Evolutionary conservation across 2,888 invertebrate species (phyloP), one percentile per base, ranked within the genome.

Genomic region (Drosophila merina): DNA sequence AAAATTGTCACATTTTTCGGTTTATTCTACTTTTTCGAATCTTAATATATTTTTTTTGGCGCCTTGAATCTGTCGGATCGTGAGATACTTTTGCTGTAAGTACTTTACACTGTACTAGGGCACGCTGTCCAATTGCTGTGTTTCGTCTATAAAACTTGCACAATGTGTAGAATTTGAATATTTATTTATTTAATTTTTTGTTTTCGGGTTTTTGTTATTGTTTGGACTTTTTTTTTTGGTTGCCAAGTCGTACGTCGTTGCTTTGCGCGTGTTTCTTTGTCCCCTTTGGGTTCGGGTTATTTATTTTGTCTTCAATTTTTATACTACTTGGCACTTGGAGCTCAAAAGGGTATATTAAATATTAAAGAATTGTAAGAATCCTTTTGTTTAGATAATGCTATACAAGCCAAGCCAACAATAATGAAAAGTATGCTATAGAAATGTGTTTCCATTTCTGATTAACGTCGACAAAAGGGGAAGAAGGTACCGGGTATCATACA

Each of bases 131-230:
- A 75, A 20, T 20, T 20, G 20, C 20, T 20, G 20, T 20, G 2
- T 20, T 20, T 20, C 20, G 60, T 67, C 52, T 66, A 67, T 72
- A 66, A 88, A 78, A 72, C 75, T 74, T 68, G 64, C 70, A 86
- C 57, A 64, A 68, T 88, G 70, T 74, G 55, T 86, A 69, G 75
- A 86, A 88, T 86, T 86, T 88, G 84, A 84, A 86, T 77, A 59
- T 70, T 66, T 86, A 50, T 55, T 60, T 60, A 49, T 62, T 44
- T 58, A 36, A 36, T 36, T 31, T 54, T 30, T 8, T 33, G 45
- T 28, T 70, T 51, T 60, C 56, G 56, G 25, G 55, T 77, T 66
- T 52, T 57, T 59, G 50, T 71, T 48, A 55, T 56, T 72, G 38
- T 52, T 49, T 66, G 47, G 57, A 38, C 49, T 31, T 58, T 55